Conservation (phyloP, 2,888 invertebrate species). For the Mythimna ferrago region DNA sequence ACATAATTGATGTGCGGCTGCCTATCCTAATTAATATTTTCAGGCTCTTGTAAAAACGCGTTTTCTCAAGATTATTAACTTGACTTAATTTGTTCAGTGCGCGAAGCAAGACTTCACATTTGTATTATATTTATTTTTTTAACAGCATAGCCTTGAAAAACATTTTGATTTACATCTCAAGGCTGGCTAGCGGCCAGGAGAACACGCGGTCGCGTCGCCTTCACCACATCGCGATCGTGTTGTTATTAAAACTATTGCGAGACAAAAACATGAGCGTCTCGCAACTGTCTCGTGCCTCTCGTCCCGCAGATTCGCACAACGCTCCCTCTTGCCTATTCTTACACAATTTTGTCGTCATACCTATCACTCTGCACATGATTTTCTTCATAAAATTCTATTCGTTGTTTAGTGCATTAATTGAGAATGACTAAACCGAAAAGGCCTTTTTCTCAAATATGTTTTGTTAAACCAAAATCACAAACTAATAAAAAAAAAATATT, state of each 20-base stretch:
- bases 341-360: conserved; percentile 27
- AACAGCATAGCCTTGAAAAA: conserved; percentile 60
- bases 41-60: neutral
- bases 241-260: conserved; percentile 67
- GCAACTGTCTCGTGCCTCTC: conserved; percentile 73
- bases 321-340: conserved; percentile 44
- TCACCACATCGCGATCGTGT: conserved; percentile 68
- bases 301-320: conserved; percentile 51
- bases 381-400: conserved; percentile 2
- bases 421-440: neutral
- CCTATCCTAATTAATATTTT: neutral
- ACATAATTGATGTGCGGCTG: conserved; percentile 6
- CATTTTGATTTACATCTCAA: conserved; percentile 62
- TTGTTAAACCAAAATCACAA: no score
- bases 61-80: conserved; percentile 6
- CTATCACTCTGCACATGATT: conserved; percentile 21
- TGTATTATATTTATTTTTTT: conserved; percentile 39
- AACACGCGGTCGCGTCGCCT: conserved; percentile 64
- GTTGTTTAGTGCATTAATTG: neutral
- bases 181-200: conserved; percentile 74
- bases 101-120: conserved; percentile 4
- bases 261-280: conserved; percentile 72
- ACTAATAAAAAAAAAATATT: no score
- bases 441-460: no score
- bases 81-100: conserved; percentile 13